phyloP scores from a whole-genome alignment of 2,113 vertebrate genomes.

The Burhinus oedicnemus region DNA sequence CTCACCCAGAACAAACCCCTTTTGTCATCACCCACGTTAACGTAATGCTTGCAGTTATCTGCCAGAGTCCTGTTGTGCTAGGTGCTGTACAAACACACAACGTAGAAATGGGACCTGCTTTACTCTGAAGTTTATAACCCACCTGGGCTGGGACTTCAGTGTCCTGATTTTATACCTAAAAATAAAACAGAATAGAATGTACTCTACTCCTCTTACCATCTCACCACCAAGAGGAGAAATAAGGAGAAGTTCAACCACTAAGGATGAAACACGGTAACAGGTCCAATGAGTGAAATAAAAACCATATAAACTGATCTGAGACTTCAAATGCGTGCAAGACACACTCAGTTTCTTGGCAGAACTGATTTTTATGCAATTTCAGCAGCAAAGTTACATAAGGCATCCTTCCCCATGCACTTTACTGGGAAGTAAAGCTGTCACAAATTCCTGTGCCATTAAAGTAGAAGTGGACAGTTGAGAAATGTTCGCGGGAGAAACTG shows the following conservation, averaged over 20 bases:
- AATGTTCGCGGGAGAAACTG: neutral
- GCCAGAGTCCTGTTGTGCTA: neutral
- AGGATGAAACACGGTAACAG: conserved; percentile 20
- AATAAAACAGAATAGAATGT: conserved; percentile 65
- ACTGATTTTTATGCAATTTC: neutral
- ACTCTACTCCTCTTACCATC: conserved; percentile 10
- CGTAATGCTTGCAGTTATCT: neutral
- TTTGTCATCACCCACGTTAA: neutral
- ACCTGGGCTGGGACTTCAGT: neutral
- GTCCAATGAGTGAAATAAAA: neutral
- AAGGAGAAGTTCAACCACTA: neutral
- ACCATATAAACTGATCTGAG: neutral
- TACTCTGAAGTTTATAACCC: neutral
- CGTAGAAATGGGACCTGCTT: neutral
- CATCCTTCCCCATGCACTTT: neutral
- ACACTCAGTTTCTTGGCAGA: neutral
- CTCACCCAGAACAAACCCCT: neutral
- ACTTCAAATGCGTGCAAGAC: neutral
- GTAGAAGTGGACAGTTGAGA: neutral
- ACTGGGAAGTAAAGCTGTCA: conserved; percentile 28
- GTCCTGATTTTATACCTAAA: conserved; percentile 49
- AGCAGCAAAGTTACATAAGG: neutral
- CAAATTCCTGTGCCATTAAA: neutral
- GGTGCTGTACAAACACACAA: neutral
- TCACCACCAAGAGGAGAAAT: neutral